Evolutionary conservation across 2,113 vertebrate species (phyloP).

Genomic region (Craseonycteris thonglongyai): DNA sequence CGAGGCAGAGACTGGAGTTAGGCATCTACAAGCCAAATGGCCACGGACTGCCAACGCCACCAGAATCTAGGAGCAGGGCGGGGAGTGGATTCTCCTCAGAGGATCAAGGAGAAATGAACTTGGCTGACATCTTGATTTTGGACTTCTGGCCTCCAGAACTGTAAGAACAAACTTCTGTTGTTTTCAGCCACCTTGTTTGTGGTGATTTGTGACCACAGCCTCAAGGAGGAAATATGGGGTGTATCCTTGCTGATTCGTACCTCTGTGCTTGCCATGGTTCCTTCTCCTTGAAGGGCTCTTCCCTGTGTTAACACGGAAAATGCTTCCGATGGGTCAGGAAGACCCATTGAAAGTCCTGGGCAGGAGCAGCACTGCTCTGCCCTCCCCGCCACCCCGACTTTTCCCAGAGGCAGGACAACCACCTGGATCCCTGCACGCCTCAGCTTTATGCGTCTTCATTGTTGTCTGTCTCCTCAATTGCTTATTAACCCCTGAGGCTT

Average conservation of each 20-base stretch:
- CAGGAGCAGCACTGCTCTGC: background rate
- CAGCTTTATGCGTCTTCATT: background rate
- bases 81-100: background rate
- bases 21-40: background rate
- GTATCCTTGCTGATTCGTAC: background rate
- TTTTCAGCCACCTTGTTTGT: background rate
- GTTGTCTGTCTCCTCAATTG: background rate
- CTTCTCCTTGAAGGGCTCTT: background rate
- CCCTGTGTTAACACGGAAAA: background rate
- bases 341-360: background rate
- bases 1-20: background rate
- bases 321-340: background rate
- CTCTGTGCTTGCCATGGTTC: background rate
- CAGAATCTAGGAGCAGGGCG: background rate
- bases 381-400: background rate
- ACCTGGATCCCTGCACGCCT: background rate
- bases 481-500: background rate
- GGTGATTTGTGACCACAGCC: background rate
- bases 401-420: background rate
- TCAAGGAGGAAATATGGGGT: background rate
- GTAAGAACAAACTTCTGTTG: background rate
- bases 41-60: background rate
- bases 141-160: background rate
- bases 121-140: background rate
- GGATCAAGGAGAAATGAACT: background rate